Evolutionary conservation across 1,140 invertebrate genomes (phyloP).

Genomic region (Danaus plexippus): DNA sequence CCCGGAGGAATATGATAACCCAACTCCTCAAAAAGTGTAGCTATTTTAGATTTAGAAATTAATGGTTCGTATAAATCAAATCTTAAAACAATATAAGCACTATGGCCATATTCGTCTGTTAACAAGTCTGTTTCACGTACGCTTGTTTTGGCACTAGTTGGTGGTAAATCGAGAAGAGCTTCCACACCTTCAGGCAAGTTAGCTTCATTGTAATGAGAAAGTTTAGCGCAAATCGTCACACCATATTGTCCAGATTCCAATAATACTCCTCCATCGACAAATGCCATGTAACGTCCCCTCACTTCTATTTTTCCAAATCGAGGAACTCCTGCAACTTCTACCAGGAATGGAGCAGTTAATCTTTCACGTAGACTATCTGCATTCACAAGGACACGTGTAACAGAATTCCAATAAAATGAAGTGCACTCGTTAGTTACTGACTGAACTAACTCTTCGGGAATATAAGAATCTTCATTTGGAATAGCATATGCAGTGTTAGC

Average conservation of each 20-base stretch:
- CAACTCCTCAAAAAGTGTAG: constrained; percentile 38
- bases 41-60: constrained; percentile 41
- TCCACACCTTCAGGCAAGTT: constrained; percentile 31
- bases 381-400: constrained; percentile 50
- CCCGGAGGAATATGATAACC: constrained; percentile 36
- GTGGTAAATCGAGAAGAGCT: constrained; percentile 48
- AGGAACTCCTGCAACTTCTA: constrained; percentile 57
- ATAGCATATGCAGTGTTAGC: constrained; percentile 37
- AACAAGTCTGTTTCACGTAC: constrained; percentile 40
- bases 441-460: constrained; percentile 32
- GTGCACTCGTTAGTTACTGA: constrained; percentile 29
- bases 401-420: constrained; percentile 54
- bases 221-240: constrained; percentile 41
- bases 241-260: constrained; percentile 46
- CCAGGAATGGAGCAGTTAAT: constrained; percentile 34
- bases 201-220: constrained; percentile 43
- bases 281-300: constrained; percentile 52
- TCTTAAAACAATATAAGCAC: constrained; percentile 40
- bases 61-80: constrained; percentile 52
- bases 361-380: constrained; percentile 27
- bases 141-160: constrained; percentile 44
- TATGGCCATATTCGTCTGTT: constrained; percentile 42
- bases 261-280: constrained; percentile 43
- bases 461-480: constrained; percentile 42
- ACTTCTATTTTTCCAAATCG: constrained; percentile 49